Evolutionary conservation across 1,140 invertebrate genomes (phyloP), one percentile per base, ranked within the genome.

Genomic region (Copidosoma floridanum): DNA sequence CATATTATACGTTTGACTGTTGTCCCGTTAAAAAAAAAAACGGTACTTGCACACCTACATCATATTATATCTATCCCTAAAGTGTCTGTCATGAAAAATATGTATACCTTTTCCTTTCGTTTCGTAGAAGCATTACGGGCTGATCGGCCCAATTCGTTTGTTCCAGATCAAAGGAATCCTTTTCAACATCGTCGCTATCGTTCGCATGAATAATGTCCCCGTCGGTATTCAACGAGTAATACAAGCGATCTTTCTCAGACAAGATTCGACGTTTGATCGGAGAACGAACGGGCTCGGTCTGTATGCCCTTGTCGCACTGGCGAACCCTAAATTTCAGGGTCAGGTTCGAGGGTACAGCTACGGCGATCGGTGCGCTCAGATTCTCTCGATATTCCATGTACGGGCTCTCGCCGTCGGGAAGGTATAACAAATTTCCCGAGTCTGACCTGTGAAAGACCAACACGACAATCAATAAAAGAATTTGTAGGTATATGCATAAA

Each of bases 241-340:
- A 73, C 69, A 75, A 68, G 41, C 70, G 68, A 72, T 78, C 73
- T 46, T 75, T 66, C 41, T 78, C 75, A 27, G 74, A 71, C 40
- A 78, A 63, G 60, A 78, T 77, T 64, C 74, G 68, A 41, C 74
- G 75, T 64, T 77, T 78, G 20, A 75, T 65, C 44, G 77, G 75
- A 37, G 76, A 77, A 61, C 76, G 66, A 50, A 75, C 59, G 12
- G 82, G 80, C 46, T 84, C 83, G 2, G 84, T 85, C 71, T 85
- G 84, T 44, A 83, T 80, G 61, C 79, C 82, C 61, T 85, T 85
- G 68, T 85, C 83, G 61, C 82, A 83, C 56, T 83, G 82, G 29
- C 78, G 72, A 12, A 85, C 80, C 20, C 78, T 71, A 66, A 84
- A 84, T 67, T 84, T 84, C 21, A 83, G 74, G 27, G 82, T 74